Percentiles rank a stretch among this genome's conserved stretches.
Evolutionary conservation across 2,113 vertebrate genomes (phyloP).

Genomic region (Xiphorhynchus elegans): DNA sequence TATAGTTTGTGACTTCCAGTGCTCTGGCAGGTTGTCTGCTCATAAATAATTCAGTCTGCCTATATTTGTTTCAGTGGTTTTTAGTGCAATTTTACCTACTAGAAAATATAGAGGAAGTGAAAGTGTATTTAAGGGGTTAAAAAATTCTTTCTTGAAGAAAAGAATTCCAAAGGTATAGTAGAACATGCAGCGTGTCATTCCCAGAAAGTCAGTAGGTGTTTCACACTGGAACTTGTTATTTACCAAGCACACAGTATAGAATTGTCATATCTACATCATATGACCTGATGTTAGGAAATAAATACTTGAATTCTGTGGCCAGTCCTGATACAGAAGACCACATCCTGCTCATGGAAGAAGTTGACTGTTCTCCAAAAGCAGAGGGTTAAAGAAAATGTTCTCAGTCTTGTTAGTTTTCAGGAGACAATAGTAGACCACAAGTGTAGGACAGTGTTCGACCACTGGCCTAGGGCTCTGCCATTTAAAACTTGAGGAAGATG

Average conservation of each 20-base stretch:
- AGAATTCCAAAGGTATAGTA: not conserved
- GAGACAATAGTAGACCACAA: not conserved
- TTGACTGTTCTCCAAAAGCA: not conserved
- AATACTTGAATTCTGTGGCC: not conserved
- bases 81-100: not conserved
- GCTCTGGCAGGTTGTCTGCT: not conserved
- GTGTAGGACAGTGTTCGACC: not conserved
- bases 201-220: not conserved
- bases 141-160: not conserved
- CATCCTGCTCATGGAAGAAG: not conserved
- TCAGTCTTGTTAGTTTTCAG: not conserved
- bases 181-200: not conserved
- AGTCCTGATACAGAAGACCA: not conserved
- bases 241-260: not conserved
- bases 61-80: not conserved
- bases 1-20: not conserved
- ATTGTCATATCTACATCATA: not conserved
- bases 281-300: not conserved
- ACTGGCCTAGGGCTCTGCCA: not conserved
- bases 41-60: not conserved
- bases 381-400: not conserved
- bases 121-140: not conserved
- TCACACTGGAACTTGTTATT: not conserved
- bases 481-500: not conserved
- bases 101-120: not conserved